A percentile compares a stretch with the other conserved stretches of the same genome.
These are phyloP conservation scores for Grammomys dolichurus DNA, from an alignment of 2,113 vertebrate species.

Conservation along the genomic window DNA sequence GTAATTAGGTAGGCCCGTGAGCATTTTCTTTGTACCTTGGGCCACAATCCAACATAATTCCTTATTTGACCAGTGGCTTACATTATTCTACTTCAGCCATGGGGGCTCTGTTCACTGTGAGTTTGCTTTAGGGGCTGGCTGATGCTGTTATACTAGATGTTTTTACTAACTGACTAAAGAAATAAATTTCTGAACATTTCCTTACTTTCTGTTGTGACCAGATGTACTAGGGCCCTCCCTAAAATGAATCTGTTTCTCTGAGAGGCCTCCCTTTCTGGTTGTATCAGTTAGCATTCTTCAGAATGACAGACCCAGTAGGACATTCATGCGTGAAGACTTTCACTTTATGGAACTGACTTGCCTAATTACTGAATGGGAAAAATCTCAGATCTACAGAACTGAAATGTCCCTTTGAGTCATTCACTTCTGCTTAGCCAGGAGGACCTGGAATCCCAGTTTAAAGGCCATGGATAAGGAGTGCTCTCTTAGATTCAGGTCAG, in stretches of 20 bases:
- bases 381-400: neutral
- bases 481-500: neutral
- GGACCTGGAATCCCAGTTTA: no score
- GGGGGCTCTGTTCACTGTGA: neutral
- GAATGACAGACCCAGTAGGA: neutral
- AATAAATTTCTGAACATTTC: neutral
- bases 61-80: neutral
- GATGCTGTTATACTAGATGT: neutral
- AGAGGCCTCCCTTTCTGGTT: neutral
- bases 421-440: neutral
- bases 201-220: neutral
- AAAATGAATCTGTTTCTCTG: neutral
- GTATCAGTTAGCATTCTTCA: neutral
- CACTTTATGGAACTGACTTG: neutral
- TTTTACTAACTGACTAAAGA: neutral
- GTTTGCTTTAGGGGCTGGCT: neutral
- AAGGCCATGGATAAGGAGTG: neutral
- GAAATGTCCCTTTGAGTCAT: neutral
- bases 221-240: neutral
- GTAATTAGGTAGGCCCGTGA: neutral
- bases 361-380: neutral
- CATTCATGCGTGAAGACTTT: neutral
- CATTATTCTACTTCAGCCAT: neutral
- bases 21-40: constrained; percentile 12
- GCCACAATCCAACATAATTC: neutral